A percentile compares a stretch with the other conserved stretches of the same genome.
Conservation (phyloP, 2,797 vertebrate genomes). For the Argentina silus region DNA sequence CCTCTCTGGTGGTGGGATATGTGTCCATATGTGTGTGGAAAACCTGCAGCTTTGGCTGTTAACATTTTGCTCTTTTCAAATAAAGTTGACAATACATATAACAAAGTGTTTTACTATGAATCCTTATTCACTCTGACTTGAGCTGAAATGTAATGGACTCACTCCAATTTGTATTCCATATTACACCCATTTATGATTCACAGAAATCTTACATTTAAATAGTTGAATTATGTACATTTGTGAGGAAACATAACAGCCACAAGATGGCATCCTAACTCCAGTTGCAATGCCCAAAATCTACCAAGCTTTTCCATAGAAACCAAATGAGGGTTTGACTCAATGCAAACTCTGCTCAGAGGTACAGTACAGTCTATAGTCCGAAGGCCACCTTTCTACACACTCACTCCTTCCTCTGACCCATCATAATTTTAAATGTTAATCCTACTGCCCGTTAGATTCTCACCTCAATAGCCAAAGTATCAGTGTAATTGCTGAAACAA, state of each 20-base stretch:
- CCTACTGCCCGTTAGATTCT: neutral
- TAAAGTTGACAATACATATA: constrained; percentile 12
- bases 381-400: neutral
- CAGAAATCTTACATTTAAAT: no score
- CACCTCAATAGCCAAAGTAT: neutral
- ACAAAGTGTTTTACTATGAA: neutral
- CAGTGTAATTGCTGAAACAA: neutral
- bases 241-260: constrained; percentile 2
- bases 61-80: constrained; percentile 28
- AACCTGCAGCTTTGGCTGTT: constrained; percentile 21
- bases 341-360: neutral
- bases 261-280: constrained; percentile 20
- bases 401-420: neutral
- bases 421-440: neutral
- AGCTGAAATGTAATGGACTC: neutral
- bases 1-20: constrained; percentile 13
- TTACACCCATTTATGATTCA: no score
- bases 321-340: neutral
- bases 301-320: neutral
- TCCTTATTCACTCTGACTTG: no score
- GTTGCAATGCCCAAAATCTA: neutral
- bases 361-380: neutral
- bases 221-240: neutral
- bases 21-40: neutral
- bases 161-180: no score